phyloP scores from a whole-genome alignment of 92 coral and sea anemone species.

The Isaurus tuberculatus region DNA sequence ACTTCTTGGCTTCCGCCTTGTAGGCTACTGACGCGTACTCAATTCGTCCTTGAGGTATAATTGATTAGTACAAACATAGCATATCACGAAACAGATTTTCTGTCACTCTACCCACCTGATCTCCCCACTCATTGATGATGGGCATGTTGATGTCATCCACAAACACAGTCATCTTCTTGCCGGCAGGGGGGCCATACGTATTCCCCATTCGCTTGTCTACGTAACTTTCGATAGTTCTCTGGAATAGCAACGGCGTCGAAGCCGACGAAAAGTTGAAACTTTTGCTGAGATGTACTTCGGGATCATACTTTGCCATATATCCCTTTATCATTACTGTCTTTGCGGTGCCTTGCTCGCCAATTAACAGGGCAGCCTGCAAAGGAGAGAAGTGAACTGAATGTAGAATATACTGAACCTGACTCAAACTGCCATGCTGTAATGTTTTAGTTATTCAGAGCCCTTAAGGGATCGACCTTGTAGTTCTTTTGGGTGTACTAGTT shows the following conservation, averaged over 20 bases:
- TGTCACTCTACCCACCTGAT: slow-evolving; percentile 72
- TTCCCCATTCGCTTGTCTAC: slow-evolving; percentile 91
- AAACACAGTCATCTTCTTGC: slow-evolving; percentile 90
- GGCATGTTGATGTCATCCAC: slow-evolving; percentile 89
- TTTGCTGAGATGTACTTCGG: slow-evolving; percentile 91
- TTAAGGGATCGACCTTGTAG: no score
- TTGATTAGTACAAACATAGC: no score
- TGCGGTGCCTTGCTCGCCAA: slow-evolving; percentile 99
- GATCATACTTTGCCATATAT: slow-evolving; percentile 87
- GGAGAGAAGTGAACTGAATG: not conserved
- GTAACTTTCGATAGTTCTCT: slow-evolving; percentile 91
- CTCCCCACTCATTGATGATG: slow-evolving; percentile 90
- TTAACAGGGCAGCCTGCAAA: slow-evolving; percentile 87
- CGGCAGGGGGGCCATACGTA: slow-evolving; percentile 92
- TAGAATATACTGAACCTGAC: not conserved
- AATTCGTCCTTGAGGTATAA: no score
- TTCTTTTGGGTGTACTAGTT: no score
- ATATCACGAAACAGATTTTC: no score
- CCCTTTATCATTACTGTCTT: slow-evolving; percentile 99
- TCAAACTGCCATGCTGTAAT: no score
- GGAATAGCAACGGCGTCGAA: slow-evolving; percentile 92
- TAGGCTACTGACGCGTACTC: no score
- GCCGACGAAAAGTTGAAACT: slow-evolving; percentile 98
- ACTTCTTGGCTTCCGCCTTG: no score
- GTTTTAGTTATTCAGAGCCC: no score